Percentiles rank a stretch among this genome's conserved stretches.
Conservation (phyloP, 2,888 invertebrate genomes). For the Sipha maydis region DNA sequence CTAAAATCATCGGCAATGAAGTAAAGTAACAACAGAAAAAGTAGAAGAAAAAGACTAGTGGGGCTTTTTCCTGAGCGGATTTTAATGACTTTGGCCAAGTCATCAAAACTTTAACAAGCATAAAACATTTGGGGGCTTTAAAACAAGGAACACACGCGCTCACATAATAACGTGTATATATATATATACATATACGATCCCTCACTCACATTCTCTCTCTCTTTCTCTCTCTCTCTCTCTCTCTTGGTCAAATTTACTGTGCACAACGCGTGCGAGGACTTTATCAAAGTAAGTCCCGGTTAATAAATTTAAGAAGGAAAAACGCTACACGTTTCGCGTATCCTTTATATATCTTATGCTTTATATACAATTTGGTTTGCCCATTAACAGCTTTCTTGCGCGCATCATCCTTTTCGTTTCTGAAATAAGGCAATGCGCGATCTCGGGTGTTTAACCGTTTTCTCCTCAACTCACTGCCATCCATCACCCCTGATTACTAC, state of each 20-base stretch:
- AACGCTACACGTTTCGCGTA: background rate
- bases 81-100: conserved; percentile 50
- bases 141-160: background rate
- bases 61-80: conserved; percentile 5
- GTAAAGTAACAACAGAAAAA: background rate
- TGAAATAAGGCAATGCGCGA: too few species aligned
- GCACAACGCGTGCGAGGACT: background rate
- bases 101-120: conserved; percentile 51
- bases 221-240: too few species aligned
- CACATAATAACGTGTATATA: background rate
- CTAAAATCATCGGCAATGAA: background rate
- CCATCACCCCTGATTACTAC: too few species aligned
- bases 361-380: background rate
- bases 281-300: conserved; percentile 40
- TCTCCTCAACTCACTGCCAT: too few species aligned
- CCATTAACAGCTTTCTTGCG: background rate
- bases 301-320: conserved; percentile 42
- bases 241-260: conserved; percentile 24
- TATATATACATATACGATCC: background rate
- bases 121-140: conserved; percentile 41
- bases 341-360: background rate
- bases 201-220: too few species aligned
- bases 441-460: too few species aligned
- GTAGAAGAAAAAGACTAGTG: background rate
- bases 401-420: too few species aligned